A percentile compares a stretch with the other conserved stretches of the same genome.
Conservation (phyloP, 2,888 invertebrate species). For the Lepidocyrtoides sp. region DNA sequence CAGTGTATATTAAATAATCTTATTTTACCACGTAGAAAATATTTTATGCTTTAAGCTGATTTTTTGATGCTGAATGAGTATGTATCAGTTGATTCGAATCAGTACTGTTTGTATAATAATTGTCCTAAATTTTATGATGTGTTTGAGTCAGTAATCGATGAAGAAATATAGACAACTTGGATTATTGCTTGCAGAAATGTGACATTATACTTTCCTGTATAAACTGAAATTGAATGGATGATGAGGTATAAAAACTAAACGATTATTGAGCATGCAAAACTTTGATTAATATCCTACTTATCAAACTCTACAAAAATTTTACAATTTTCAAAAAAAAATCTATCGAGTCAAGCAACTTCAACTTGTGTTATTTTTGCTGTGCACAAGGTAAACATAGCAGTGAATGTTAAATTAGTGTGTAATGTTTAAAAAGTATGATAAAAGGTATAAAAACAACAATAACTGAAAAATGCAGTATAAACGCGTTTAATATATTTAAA, state of each 20-base stretch:
- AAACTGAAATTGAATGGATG: not conserved
- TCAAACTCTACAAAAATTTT: not conserved
- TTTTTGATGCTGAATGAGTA: no score
- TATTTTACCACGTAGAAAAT: no score
- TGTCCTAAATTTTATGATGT: no score
- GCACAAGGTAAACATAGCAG: not conserved
- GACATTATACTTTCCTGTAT: not conserved
- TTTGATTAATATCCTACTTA: no score
- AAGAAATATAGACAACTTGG: no score
- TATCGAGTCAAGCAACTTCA: not conserved
- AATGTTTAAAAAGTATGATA: not conserved
- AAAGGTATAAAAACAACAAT: not conserved
- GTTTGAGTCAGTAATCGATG: no score
- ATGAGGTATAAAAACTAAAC: not conserved
- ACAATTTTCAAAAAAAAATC: not conserved
- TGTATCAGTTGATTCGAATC: no score
- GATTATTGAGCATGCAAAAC: not conserved
- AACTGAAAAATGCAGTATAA: not conserved
- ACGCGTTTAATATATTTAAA: not conserved
- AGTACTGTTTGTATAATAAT: no score
- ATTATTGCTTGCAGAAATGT: not conserved
- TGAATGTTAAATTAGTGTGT: not conserved
- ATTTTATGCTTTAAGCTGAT: no score
- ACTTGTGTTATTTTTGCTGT: constrained; percentile 40
- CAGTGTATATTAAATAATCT: not conserved